Base-by-base conservation (phyloP, 2,797 vertebrate genomes). In the Lepilemur ruficaudatus region DNA sequence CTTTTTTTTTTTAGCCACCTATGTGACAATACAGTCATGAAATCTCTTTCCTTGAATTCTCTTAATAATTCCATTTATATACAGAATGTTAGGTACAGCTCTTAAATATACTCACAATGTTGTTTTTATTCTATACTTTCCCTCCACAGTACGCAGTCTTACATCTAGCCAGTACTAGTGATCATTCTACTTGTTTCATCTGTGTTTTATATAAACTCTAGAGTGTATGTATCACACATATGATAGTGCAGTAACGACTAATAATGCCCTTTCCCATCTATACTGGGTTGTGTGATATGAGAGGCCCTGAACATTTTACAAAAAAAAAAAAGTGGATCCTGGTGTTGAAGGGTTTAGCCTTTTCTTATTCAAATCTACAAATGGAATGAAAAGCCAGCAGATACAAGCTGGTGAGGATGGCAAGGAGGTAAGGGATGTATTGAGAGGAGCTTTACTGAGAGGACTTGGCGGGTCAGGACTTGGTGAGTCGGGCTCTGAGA, bases 401-500 rank as follows among this genome's bases (percentile, higher is more conserved):
- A 67, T 22, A 5, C 23, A 22, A 5, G 4, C 5, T 41, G 4
- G 4, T 28, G 3, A 4, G 7, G 1, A 12, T 30, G 8, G 32
- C 20, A 35, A 30, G n/a, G 25, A 41, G 22, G 5, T 4, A 32
- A 55, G 52, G 17, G 22, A 7, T 35, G 8, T 30, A 7, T 13
- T 48, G 2, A 85, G 38, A 41, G 5, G 35, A 13, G 15, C 1
- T 50, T 23, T 3, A 30, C 23, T 14, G 20, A 15, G 35, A 76
- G 88, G 4, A 22, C 6, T 52, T 7, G 15, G 20, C 8, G 5
- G 20, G 55, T 15, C 10, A 73, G 20, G 5, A 15, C 14, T 30
- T 32, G 32, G 5, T 48, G 25, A 25, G 2, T 30, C 0, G 9
- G 35, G 5, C 12, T 18, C 0, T 6, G 18, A 25, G 32, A 15